phyloP scores from a whole-genome alignment of 1,140 invertebrate species.

The Drosophila albomicans region DNA sequence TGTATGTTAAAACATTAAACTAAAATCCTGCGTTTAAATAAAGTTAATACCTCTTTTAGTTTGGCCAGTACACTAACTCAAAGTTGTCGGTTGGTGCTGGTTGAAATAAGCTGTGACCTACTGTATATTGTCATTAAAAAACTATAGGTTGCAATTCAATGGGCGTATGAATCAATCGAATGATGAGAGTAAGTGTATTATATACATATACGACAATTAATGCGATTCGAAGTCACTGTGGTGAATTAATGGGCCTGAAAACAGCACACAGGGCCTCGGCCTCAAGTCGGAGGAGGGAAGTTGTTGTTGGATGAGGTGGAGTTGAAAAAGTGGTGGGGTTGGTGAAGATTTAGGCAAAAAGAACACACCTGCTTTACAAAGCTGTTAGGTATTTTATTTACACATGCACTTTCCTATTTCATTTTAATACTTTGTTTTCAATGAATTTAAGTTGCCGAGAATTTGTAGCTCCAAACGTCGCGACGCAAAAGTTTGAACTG shows the following conservation, averaged over 20 bases:
- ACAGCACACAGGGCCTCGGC: slow-evolving; percentile 1
- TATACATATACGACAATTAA: background rate
- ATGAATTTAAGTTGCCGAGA: background rate
- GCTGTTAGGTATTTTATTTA: slow-evolving; percentile 7
- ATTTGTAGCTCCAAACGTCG: slow-evolving; percentile 49
- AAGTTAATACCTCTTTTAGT: too few relatives aligned
- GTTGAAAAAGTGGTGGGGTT: background rate
- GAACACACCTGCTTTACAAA: background rate
- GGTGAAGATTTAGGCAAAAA: background rate
- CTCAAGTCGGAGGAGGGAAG: background rate
- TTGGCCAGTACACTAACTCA: too few relatives aligned
- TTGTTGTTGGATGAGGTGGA: background rate
- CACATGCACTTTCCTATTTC: slow-evolving; percentile 3
- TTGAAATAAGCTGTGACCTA: too few relatives aligned
- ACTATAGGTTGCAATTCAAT: slow-evolving; percentile 6
- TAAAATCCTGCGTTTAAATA: too few relatives aligned
- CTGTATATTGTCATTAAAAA: background rate
- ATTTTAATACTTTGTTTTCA: background rate
- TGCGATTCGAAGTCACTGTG: background rate
- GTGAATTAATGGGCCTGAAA: background rate
- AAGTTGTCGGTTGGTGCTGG: too few relatives aligned
- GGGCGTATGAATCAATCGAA: slow-evolving; percentile 5
- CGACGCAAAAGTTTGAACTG: slow-evolving; percentile 65
- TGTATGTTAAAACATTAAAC: too few relatives aligned
- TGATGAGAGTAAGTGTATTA: slow-evolving; percentile 1